These are phyloP conservation scores for Drosophila chauvacae DNA, from an alignment of 1,140 invertebrate genomes.

Conservation along the genomic window DNA sequence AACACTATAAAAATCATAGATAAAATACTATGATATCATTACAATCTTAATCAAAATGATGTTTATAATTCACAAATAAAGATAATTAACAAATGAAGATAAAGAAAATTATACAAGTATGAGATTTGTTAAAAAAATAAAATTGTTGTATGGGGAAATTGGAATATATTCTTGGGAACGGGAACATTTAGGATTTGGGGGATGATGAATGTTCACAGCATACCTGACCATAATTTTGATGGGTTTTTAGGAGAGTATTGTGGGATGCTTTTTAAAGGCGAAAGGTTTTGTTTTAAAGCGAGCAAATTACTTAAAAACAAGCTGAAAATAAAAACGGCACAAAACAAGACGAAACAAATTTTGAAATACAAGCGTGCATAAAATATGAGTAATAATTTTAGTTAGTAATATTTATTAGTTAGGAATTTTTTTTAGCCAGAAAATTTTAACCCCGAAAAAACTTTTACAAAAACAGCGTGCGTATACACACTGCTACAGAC, in stretches of 20 bases:
- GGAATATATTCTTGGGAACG: background rate
- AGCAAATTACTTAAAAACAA: slow-evolving; percentile 42
- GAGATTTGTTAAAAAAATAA: slow-evolving; percentile 1
- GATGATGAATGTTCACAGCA: slow-evolving; percentile 28
- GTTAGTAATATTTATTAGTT: background rate
- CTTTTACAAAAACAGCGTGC: slow-evolving; percentile 34
- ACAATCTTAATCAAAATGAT: background rate
- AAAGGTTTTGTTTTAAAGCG: slow-evolving; percentile 43
- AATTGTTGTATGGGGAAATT: background rate
- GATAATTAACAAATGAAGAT: no score
- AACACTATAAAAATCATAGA: background rate
- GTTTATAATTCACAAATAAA: background rate
- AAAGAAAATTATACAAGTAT: no score
- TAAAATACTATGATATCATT: background rate
- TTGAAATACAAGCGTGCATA: slow-evolving; percentile 17
- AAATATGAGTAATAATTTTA: background rate
- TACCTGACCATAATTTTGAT: slow-evolving; percentile 74
- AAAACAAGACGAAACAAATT: slow-evolving; percentile 52
- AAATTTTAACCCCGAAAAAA: slow-evolving; percentile 4
- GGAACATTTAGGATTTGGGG: background rate
- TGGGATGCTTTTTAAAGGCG: slow-evolving; percentile 28
- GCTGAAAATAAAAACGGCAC: slow-evolving; percentile 73
- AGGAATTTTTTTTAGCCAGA: background rate
- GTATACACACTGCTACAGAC: slow-evolving; percentile 49
- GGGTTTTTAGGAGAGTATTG: slow-evolving; percentile 19